Base-by-base conservation (phyloP, 2,797 vertebrate species). In the Tarsius wallacei region DNA sequence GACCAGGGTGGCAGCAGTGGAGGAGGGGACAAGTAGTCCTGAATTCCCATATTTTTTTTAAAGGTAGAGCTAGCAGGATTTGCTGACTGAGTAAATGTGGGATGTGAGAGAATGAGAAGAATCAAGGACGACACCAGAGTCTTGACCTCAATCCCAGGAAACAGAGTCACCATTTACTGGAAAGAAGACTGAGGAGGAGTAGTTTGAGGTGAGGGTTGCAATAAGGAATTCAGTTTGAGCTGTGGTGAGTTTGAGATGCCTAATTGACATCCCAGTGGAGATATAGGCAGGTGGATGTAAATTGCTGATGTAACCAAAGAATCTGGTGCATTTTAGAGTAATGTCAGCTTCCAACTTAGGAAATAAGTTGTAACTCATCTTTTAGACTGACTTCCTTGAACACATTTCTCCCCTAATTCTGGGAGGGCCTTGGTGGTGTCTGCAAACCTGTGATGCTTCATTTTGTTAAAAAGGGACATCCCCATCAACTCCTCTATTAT, bases 401-500 rank as follows among this genome's bases (percentile, higher is more conserved):
- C 24, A 15, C 82, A 63, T 85, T 88, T 90, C 33, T 91, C 19
- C 5, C 17, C 2, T 70, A 31, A 26, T 74, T 47, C 71, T 77
- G 26, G 4, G 31, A 94, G 33, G n/a, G 31, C 26, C 70, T 94
- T 96, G 33, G 33, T 71, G 28, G 33, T 95, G 8, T 68, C 63
- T 80, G n/a, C 5, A 97, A 92, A 87, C 13, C 24, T 86, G 53
- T 83, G 31, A 74, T 16, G 6, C 55, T 93, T 94, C 64, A 28
- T 31, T 90, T 95, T 82, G 53, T 78, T 90, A 78, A 90, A 93
- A 91, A 95, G 21, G 0, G 15, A 87, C 15, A 92, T 70, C 36
- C 22, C 74, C 49, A 78, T 93, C 68, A 91, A 78, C 19, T 28
- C 26, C 16, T 77, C 5, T 84, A 15, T 78, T 80, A 91, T 80